A percentile compares a stretch with the other conserved stretches of the same genome.
These are phyloP conservation scores for Arctopsyche grandis DNA, from an alignment of 1,140 invertebrate species.

Conservation along the genomic window DNA sequence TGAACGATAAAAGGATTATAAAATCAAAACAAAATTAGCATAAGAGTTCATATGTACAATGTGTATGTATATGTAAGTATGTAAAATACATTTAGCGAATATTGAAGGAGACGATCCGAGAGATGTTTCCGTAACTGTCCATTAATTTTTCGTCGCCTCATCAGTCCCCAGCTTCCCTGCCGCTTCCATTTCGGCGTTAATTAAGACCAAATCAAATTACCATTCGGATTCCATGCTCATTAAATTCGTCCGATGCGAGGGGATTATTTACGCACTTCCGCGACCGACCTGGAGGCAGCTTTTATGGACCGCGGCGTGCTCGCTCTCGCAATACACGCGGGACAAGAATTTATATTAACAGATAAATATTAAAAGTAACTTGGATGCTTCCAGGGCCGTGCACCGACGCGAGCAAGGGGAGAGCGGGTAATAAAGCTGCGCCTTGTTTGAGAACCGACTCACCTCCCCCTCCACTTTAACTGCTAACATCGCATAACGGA, in stretches of 20 bases:
- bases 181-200: slow-evolving; percentile 56
- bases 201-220: slow-evolving; percentile 63
- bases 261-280: slow-evolving; percentile 54
- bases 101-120: not conserved
- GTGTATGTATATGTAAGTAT: too few relatives aligned
- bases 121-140: slow-evolving; percentile 2
- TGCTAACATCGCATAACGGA: not conserved
- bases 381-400: not conserved
- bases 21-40: too few relatives aligned
- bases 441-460: not conserved
- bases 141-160: slow-evolving; percentile 46
- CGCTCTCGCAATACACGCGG: slow-evolving; percentile 16
- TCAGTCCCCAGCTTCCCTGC: not conserved
- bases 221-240: slow-evolving; percentile 62
- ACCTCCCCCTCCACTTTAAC: not conserved
- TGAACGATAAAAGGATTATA: too few relatives aligned
- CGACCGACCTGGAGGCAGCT: slow-evolving; percentile 37
- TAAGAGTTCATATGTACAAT: too few relatives aligned
- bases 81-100: too few relatives aligned
- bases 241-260: slow-evolving; percentile 55
- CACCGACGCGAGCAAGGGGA: not conserved
- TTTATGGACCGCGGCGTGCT: not conserved
- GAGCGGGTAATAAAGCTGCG: not conserved
- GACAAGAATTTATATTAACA: slow-evolving; percentile 47
- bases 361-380: slow-evolving; percentile 50